Evolutionary conservation across 1,140 invertebrate species (phyloP), one percentile per base, ranked within the genome.

Genomic region (Achroia grisella): DNA sequence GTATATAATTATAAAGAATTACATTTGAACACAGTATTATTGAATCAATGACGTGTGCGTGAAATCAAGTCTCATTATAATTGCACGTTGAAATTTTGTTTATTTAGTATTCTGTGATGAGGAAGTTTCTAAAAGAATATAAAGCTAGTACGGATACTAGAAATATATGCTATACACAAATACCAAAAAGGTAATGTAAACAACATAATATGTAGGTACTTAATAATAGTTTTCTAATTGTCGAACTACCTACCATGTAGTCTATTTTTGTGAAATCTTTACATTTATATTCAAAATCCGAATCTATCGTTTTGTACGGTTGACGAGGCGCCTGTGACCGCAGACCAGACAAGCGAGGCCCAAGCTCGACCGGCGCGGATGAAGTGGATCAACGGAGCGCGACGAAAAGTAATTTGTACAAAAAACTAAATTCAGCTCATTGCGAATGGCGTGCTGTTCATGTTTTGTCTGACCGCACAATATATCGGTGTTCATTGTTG

Each of bases 401-500:
- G 64, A 85, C 78, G 75, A 85, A 81, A 81, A 82, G 81, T 79
- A 82, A 85, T 85, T 85, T 82, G 77, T 75, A 81, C 71, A 85
- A 85, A 83, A 85, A 85, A 81, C 73, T 53, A 71, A 85, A 81
- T 82, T 81, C 77, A 82, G 66, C 71, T 80, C 69, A 78, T 82
- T 80, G 80, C 76, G 68, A 84, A 73, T 73, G 66, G 59, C 66
- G 74, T 71, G 76, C 70, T 63, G 73, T 79, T 77, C 80, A 73
- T 81, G 76, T 84, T 81, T 82, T 84, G 80, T 82, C 76, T 77
- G 80, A 85, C 77, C 81, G 73, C 77, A 80, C 75, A 81, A 78
- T 81, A 80, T 81, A 82, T 82, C 70, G 62, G 66, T 60, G 67
- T 66, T 78, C 73, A 82, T 78, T 80, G 78, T 77, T 77, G 71